Evolutionary conservation across 2,888 invertebrate species (phyloP), one percentile per base, ranked within the genome.

Genomic region (Ctena decussata): DNA sequence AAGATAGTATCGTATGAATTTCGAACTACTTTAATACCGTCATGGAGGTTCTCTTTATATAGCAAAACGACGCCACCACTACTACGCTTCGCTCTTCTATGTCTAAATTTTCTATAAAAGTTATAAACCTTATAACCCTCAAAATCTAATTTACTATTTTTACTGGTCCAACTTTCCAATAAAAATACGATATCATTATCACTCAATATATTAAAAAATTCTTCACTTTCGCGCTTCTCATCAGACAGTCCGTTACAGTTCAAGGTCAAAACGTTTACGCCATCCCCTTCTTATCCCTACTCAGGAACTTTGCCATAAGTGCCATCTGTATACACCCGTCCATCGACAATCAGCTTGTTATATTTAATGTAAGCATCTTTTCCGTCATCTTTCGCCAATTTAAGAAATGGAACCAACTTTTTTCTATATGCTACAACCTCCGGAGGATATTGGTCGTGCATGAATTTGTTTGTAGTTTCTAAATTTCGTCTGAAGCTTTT

Each of bases 1-100:
- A 82, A 49, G 21, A 82, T 65, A 44, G 77, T 81, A 81, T 81
- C 81, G 53, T 49, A 24, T 27, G 70, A 30, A 60, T 82, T 82
- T 60, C 32, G 27, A 8, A 60, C n/a, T n/a, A n/a, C n/a, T n/a
- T n/a, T 70, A 18, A 37, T 70, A 6, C 70, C 70, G 6, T 32
- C 37, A n/a, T 70, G 3, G 2, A 70, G 11, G n/a, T 6, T 11
- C 6, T 35, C 39, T 37, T 41, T 37, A 70, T 70, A 70, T 11
- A 11, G 37, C 39, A 70, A 37, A 5, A 70, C 39, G 5, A 70
- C 37, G 11, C 70, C 70, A n/a, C 70, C 70, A 30, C 70, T 70
- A 37, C 24, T 37, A 21, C 70, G 35, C 12, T 24, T 32, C 8
- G 70, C 70, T 37, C n/a, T 70, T 70, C 39, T 5, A 70, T 70